Evolutionary conservation across 2,888 invertebrate species (phyloP).

Genomic region (Ditylenchus weischeri): DNA sequence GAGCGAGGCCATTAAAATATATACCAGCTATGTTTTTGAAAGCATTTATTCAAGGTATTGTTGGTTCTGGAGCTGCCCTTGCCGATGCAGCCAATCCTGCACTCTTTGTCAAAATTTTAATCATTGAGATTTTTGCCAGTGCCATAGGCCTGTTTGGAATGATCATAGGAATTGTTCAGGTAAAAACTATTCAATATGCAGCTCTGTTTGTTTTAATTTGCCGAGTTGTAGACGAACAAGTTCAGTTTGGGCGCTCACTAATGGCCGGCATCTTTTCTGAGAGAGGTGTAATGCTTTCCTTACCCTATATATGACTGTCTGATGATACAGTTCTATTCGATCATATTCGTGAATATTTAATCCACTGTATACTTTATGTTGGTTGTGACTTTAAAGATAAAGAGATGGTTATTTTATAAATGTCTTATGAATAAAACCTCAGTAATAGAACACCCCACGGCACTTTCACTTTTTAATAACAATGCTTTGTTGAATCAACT

Average conservation of each 20-base stretch:
- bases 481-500: too few relatives aligned
- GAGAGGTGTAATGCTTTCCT: too few relatives aligned
- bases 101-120: conserved; percentile 93
- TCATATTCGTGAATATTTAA: conserved; percentile 9
- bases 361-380: neutral
- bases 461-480: too few relatives aligned
- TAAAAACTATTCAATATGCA: conserved; percentile 11
- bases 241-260: conserved; percentile 6
- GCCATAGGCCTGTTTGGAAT: conserved; percentile 97
- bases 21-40: neutral
- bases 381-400: neutral
- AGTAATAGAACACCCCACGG: too few relatives aligned
- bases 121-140: conserved; percentile 97
- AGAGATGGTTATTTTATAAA: neutral
- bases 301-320: neutral
- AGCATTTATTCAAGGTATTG: conserved; percentile 70
- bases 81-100: conserved; percentile 94
- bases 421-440: too few relatives aligned
- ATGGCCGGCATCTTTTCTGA: neutral
- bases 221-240: conserved; percentile 3
- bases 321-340: neutral
- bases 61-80: conserved; percentile 92
- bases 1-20: too few relatives aligned
- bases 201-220: neutral
- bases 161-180: conserved; percentile 80